Evolutionary conservation across 2,888 invertebrate species (phyloP), one percentile per base, ranked within the genome.

Genomic region (Scaeva pyrastri): DNA sequence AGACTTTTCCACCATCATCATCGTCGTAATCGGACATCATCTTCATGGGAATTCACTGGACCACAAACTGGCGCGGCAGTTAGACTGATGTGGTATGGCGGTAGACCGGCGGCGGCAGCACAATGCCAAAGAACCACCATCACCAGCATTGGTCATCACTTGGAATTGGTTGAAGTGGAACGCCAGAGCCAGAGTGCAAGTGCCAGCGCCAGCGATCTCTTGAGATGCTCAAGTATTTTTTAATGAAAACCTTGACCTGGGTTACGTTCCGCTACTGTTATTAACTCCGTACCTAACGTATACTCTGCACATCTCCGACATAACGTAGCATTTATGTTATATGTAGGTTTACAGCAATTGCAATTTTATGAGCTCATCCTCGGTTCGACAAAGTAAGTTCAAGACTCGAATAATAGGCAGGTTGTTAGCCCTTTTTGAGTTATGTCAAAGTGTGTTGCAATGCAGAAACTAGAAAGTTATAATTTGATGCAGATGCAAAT

Each of bases 221-320:
- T 6, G 36, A 50, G 50, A 50, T 26, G 66, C 36, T 48, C 21
- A 60, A 76, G 43, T 66, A 52, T 48, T 74, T 74, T 74, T 31
- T 31, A 1, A 71, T 64, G 50, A 79, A 84, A 84, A 79, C 83
- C 83, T 84, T 84, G 83, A 79, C 83, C 83, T 84, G 83, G 19
- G 73, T 43, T 75, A 66, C 50, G 79, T 84, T 83, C 73, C 78
- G 78, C 78, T 78, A 78, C 73, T 83, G 78, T 62, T 70, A 79
- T 73, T 68, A 52, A 50, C 58, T 58, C 31, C 26, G n/a, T 43
- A 62, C 7, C 10, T 41, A 39, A n/a, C n/a, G n/a, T 45, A 50
- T 11, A n/a, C 58, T 14, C 11, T 7, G 36, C 36, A n/a, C 48
- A 26, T 21, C 52, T 52, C 12, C 26, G 8, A n/a, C 10, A 19